Base-by-base conservation (phyloP, 2,888 invertebrate species). In the Scaptodrosophila latifasciaeformis region DNA sequence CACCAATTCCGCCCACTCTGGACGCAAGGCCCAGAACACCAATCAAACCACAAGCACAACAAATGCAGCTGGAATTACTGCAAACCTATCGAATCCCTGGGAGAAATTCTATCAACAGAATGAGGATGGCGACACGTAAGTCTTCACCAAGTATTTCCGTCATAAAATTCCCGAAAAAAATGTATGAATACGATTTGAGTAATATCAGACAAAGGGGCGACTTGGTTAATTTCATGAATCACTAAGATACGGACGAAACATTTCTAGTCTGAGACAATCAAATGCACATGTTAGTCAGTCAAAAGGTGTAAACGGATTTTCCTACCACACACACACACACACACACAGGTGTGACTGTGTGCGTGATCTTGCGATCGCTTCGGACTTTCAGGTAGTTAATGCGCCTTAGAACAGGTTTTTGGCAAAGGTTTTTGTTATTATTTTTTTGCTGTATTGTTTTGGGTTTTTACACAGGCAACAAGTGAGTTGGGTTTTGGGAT, bases 71-170 rank as follows among this genome's bases (percentile, higher is more conserved):
- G 50, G 54, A 29, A 66, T 54, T 56, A 40, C 58, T 43, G 39
- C 65, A 48, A 74, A 61, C 45, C 60, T 87, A 62, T 87, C 90
- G 45, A 81, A 70, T 46, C 75, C 83, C 45, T 90, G 92, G 89
- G 89, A 90, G 75, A 86, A 90, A 67, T 91, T 91, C 68, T 94
- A 91, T 84, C 89, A 90, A 65, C 94, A 93, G 77, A 92, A 95
- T 84, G 91, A 92, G 63, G 94, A 94, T 72, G 96, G 95, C 67
- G 95, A 96, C 86, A 95, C 95, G 95, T 95, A 89, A 93, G 95
- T 91, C 55, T 19, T 5, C 24, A 54, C 42, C 29, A n/a, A n/a
- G n/a, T n/a, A n/a, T n/a, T n/a, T 30, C 21, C 3, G 7, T n/a
- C 30, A 29, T 2, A 44, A 44, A 2, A 27, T 27, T 13, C 2